Evolutionary conservation across 2,888 invertebrate species (phyloP), one percentile per base, ranked within the genome.

Genomic region (Agriopis leucophaearia): DNA sequence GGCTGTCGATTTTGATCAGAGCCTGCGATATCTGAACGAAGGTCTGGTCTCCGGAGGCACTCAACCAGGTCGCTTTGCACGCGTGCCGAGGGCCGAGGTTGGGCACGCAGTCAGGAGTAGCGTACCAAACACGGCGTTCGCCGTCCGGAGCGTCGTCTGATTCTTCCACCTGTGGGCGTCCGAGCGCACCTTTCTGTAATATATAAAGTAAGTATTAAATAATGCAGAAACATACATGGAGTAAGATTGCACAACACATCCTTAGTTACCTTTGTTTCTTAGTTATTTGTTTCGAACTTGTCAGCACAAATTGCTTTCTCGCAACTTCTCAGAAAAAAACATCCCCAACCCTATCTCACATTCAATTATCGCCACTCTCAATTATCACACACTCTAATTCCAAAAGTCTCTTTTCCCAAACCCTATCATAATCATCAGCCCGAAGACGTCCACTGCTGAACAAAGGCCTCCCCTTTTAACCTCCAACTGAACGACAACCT

Each of bases 1-100:
- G 94, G 81, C 97, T 97, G 74, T 97, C 96, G 0, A 98, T 97
- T 87, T 98, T 99, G 72, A 99, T 97, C n/a, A 98, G 94, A 2
- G 97, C 96, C 88, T 99, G 98, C 75, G 99, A 98, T 62, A 99
- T 96, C 88, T 97, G 97, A 57, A 99, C 95, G 84, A 97, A 98
- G 1, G 99, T 99, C 89, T 98, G 98, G 92, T 99, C 99, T 0
- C 98, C 99, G n/a, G 98, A 97, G 6, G 99, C 99, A 0, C 97
- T 97, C 15, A 99, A 95, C 98, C 98, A 99, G 0, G 98, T 97
- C 0, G 98, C 99, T 79, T 97, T 95, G 75, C 98, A 96, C 0
- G 98, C 97, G 91, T 96, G 96, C 66, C 96, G 96, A 0, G 97
- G 96, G 0, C 99, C 99, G 52, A 98, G 95, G 59, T 97, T 96